phyloP scores from a whole-genome alignment of 2,888 invertebrate species.

The Helobdella robusta region DNA sequence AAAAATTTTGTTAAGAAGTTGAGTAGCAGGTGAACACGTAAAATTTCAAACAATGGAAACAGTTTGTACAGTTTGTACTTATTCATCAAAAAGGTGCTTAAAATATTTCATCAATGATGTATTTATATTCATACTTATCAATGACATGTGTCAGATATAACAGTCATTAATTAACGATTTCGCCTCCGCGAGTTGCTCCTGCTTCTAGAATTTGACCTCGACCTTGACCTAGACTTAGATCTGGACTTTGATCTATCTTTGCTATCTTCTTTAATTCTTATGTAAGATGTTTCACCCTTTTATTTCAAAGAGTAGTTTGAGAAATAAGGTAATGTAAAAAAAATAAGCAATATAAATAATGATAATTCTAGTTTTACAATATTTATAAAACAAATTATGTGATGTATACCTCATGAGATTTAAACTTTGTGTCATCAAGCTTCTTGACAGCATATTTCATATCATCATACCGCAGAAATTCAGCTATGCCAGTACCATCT shows the following conservation, averaged over 20 bases:
- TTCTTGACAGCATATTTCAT: slow-evolving; percentile 99
- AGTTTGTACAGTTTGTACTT: no score
- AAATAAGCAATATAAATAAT: no score
- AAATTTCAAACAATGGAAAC: no score
- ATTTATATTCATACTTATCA: no score
- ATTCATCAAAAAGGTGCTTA: no score
- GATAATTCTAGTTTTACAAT: no score
- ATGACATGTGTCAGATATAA: no score
- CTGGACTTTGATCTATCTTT: slow-evolving; percentile 9
- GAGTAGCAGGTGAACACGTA: no score
- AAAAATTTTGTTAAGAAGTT: no score
- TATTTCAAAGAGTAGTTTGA: neutral
- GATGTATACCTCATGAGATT: slow-evolving; percentile 99
- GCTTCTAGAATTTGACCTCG: slow-evolving; percentile 30
- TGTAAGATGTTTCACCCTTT: slow-evolving; percentile 28
- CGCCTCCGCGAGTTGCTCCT: slow-evolving; percentile 22
- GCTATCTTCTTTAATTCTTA: slow-evolving; percentile 27
- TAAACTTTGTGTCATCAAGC: slow-evolving; percentile 91
- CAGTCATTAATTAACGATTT: neutral
- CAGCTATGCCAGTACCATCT: slow-evolving; percentile 96
- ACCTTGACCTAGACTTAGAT: slow-evolving; percentile 39
- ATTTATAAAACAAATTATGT: no score
- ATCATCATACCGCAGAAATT: slow-evolving; percentile 90
- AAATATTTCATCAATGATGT: no score
- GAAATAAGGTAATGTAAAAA: neutral